These are phyloP conservation scores for Pristionchus fissidentatus DNA, from an alignment of 2,888 invertebrate species.

Conservation along the genomic window DNA sequence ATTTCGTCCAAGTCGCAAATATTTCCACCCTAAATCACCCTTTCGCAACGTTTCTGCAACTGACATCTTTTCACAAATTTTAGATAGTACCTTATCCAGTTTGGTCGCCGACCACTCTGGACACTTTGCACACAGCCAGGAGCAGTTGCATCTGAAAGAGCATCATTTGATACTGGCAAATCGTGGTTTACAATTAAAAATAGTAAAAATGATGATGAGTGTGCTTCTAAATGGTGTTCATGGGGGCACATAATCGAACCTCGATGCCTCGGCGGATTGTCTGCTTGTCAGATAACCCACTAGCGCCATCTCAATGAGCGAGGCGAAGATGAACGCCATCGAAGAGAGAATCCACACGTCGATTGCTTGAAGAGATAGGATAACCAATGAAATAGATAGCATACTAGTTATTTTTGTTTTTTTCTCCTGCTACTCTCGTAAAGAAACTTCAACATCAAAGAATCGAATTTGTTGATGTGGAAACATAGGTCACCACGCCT, in stretches of 20 bases:
- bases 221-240: background rate
- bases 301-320: conserved; percentile 73
- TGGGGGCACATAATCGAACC: background rate
- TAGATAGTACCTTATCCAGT: conserved; percentile 68
- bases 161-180: background rate
- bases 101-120: conserved; percentile 74
- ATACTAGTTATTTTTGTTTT: background rate
- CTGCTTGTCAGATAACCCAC: conserved; percentile 66
- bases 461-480: background rate
- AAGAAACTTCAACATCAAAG: background rate
- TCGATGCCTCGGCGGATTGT: conserved; percentile 9
- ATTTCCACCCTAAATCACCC: too few species aligned
- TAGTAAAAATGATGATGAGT: background rate
- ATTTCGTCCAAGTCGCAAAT: too few species aligned
- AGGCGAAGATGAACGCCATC: conserved; percentile 75
- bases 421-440: background rate
- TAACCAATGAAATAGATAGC: background rate
- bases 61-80: too few species aligned
- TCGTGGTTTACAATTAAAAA: background rate
- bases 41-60: background rate
- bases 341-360: conserved; percentile 75
- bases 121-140: conserved; percentile 73
- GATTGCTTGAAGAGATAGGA: conserved; percentile 64
- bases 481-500: background rate
- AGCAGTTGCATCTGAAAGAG: conserved; percentile 69